Conservation (phyloP, 2,797 vertebrate species). For the Lates japonicus region DNA sequence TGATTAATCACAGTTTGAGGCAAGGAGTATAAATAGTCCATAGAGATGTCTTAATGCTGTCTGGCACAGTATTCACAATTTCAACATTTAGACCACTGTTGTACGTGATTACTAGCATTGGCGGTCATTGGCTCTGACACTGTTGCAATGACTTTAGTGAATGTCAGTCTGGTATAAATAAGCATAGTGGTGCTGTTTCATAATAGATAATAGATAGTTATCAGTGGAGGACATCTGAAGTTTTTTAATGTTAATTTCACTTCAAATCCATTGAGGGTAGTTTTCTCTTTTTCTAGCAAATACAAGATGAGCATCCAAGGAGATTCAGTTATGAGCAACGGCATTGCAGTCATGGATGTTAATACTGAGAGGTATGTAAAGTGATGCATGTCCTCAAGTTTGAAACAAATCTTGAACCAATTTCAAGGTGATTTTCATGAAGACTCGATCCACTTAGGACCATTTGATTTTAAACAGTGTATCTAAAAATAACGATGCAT, state of each 20-base stretch:
- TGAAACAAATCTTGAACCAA: not conserved
- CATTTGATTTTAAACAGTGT: not conserved
- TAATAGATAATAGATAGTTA: constrained; percentile 19
- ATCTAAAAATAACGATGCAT: not conserved
- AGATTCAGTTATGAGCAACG: constrained; percentile 33
- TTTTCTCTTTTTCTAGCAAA: constrained; percentile 57
- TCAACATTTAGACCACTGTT: constrained; percentile 49
- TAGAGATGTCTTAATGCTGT: constrained; percentile 38
- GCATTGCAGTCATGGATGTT: constrained; percentile 45
- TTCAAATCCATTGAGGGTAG: not conserved
- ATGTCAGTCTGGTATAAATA: constrained; percentile 63
- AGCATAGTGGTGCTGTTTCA: constrained; percentile 27
- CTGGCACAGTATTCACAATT: constrained; percentile 60
- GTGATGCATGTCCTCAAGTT: not conserved
- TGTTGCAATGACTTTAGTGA: constrained; percentile 61
- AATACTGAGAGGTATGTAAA: constrained; percentile 72
- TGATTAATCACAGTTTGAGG: not conserved
- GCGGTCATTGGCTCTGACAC: constrained; percentile 38
- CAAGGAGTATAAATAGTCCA: constrained; percentile 18
- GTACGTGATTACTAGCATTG: not conserved
- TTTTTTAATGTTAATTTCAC: constrained; percentile 18
- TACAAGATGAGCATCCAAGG: constrained; percentile 70
- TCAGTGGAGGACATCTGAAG: not conserved
- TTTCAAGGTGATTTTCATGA: not conserved
- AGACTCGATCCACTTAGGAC: not conserved